These are phyloP conservation scores for Perca flavescens DNA, from an alignment of 2,113 vertebrate genomes.

Conservation along the genomic window DNA sequence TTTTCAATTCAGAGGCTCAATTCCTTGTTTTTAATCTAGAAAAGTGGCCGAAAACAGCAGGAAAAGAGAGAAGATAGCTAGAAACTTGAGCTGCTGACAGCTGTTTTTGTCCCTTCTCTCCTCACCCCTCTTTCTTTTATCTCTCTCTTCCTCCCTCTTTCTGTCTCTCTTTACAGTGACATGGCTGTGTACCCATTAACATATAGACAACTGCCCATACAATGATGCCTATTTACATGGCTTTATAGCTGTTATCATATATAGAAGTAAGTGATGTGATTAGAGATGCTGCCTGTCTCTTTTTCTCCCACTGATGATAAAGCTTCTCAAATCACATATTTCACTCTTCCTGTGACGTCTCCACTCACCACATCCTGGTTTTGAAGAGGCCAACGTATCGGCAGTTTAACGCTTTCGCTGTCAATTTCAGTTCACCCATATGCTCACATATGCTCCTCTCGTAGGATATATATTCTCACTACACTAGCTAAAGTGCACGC, in stretches of 20 bases:
- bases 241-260: conserved; percentile 7
- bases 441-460: neutral
- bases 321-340: conserved; percentile 53
- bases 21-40: conserved; percentile 78
- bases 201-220: neutral
- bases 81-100: conserved; percentile 74
- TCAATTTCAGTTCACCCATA: conserved; percentile 45
- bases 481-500: conserved; percentile 8
- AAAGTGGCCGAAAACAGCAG: conserved; percentile 70
- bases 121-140: conserved; percentile 34
- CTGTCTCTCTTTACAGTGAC: conserved; percentile 20
- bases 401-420: conserved; percentile 67
- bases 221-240: neutral
- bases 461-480: conserved; percentile 21
- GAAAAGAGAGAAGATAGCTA: conserved; percentile 65
- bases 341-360: conserved; percentile 68
- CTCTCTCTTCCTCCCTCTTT: conserved; percentile 1
- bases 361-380: conserved; percentile 78
- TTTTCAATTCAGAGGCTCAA: conserved; percentile 72
- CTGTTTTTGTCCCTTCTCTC: conserved; percentile 58
- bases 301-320: conserved; percentile 11
- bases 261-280: neutral
- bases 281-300: conserved; percentile 3
- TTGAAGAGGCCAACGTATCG: conserved; percentile 46
- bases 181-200: neutral